Evolutionary conservation across 2,797 vertebrate genomes (phyloP), one percentile per base, ranked within the genome.

Genomic region (Cirrhinus molitorella): DNA sequence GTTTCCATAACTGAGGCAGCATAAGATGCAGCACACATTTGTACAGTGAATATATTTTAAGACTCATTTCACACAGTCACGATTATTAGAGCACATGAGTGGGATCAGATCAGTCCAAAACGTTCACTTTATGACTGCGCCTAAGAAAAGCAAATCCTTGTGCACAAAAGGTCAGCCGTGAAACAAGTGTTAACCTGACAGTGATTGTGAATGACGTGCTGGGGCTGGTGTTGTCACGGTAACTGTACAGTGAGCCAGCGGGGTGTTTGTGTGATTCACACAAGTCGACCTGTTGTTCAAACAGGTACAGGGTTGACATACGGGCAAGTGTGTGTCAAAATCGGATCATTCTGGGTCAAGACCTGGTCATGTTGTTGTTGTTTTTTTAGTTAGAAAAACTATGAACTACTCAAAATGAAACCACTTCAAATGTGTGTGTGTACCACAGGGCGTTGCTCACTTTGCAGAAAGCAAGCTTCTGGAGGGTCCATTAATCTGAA

Each of bases 201-300:
- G 57, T 57, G 59, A 90, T 88, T 82, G 45, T 83, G 87, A 89
- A 84, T 63, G 86, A 87, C 51, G 85, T 61, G 21, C 53, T 47
- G 45, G 49, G 80, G 55, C 68, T 59, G 31, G 43, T 55, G 59
- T 79, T 37, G 67, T 40, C 66, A 63, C 5, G 65, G 66, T 77
- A 78, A 63, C 74, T 70, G 43, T 59, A 9, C 12, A 61, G 51
- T 53, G 51, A 53, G 19, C 21, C 57, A 59, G 57, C 5, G 12
- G 12, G 61, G 51, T 2, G 51, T 49, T 49, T 49, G 47, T 16
- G 5, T 49, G 47, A 49, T 49, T 17, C 47, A 49, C 45, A 43
- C 4, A 16, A 47, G 45, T 47, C 14, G 4, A 16, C 17, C 6
- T 51, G 17, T 6, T 49, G 17, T 19, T 53, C 49, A 53, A 8